Base-by-base conservation (phyloP, 92 coral and sea anemone genomes). In the Porites cylindrica region DNA sequence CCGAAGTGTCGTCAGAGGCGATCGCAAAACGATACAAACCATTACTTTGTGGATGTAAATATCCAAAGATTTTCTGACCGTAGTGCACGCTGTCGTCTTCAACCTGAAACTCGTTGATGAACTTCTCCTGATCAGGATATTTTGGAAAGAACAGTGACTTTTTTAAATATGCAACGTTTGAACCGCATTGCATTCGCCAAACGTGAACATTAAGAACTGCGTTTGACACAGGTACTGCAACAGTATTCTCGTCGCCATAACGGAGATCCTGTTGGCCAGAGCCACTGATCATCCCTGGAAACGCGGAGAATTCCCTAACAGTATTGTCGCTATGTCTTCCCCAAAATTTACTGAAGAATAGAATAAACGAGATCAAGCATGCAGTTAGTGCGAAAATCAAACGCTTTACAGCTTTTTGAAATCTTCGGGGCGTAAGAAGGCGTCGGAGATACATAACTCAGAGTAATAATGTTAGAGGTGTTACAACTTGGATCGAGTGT, bases 121-220 rank as follows among this genome's bases (percentile, higher is more conserved):
- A 17, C 5, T 61, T 82, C 24, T 52, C 69, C 43, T 67, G 80
- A 47, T 74, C 88, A 21, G 91, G 91, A 29, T 61, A 69, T 11
- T 83, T 19, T 29, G 91, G 91, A 67, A 88, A 88, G 14, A 88
- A 68, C 16, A 76, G 62, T 3, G 80, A 81, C 50, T 88, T 61
- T 23, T 68, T 74, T 64, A 88, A 67, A 26, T 69, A 66, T 59
- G 85, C 7, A 8, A 88, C 4, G 32, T 65, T 66, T 8, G 53
- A 24, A 13, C 91, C 88, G 47, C 91, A 88, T 66, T 76, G 9
- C 14, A 69, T 79, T 66, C 79, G 79, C 91, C 91, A 88, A 24
- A 77, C 69, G 62, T 82, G 75, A 88, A 88, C 80, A 63, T 88
- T 77, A 2, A 88, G 5, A 17, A 88, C 74, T 14, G 24, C 82